A percentile compares a stretch with the other conserved stretches of the same genome.
Evolutionary conservation across 2,113 vertebrate genomes (phyloP).

Genomic region (Grammomys surdaster): DNA sequence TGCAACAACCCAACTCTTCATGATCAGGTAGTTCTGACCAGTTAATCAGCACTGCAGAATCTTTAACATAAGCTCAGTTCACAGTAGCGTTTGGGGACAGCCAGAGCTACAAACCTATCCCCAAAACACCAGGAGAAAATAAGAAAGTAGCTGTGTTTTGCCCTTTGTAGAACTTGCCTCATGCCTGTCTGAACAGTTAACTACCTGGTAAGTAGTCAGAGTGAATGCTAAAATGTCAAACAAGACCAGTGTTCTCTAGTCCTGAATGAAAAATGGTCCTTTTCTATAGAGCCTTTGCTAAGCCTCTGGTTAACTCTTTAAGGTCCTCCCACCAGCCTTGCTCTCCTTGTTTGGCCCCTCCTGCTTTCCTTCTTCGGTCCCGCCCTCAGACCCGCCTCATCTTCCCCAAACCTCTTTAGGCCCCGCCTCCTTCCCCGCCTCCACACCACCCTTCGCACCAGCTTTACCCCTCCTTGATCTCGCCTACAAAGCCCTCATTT

Average conservation of each 20-base stretch:
- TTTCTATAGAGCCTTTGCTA: fast-evolving
- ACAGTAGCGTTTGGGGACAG: not conserved
- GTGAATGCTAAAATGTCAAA: not conserved
- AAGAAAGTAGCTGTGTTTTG: not conserved
- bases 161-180: not conserved
- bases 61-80: not conserved
- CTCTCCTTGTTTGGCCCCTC: too few species aligned
- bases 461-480: too few species aligned
- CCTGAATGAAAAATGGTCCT: not conserved
- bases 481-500: too few species aligned
- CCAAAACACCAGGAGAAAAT: not conserved
- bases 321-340: not conserved
- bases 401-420: not conserved
- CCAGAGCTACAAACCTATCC: not conserved
- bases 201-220: not conserved
- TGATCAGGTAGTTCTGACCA: not conserved
- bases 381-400: not conserved
- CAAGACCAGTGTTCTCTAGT: not conserved
- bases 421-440: not conserved
- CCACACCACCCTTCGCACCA: not conserved
- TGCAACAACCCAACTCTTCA: not conserved
- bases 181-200: not conserved
- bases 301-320: not conserved
- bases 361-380: too few species aligned
- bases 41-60: not conserved